A percentile compares a stretch with the other conserved stretches of the same genome.
Evolutionary conservation across 1,140 invertebrate genomes (phyloP).

Genomic region (Papilio polytes): DNA sequence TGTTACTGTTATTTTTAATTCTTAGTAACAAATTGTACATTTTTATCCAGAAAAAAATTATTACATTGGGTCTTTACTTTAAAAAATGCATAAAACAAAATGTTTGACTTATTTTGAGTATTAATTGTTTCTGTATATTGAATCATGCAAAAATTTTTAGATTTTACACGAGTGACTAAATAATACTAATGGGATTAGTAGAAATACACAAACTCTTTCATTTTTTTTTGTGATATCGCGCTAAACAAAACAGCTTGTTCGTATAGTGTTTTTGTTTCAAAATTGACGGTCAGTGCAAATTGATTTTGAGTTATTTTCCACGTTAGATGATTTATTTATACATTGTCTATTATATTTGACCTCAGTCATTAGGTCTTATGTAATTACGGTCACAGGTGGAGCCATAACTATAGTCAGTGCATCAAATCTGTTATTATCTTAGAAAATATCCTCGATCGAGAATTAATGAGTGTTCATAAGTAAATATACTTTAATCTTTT

Average conservation of each 20-base stretch:
- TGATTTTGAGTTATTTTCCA: slow-evolving; percentile 6
- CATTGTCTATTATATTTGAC: not conserved
- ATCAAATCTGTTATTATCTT: not conserved
- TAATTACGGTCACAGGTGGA: slow-evolving; percentile 23
- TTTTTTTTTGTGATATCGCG: not conserved
- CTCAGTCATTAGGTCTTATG: slow-evolving; percentile 23
- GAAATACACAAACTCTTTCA: not conserved
- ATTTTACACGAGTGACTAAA: too few relatives aligned
- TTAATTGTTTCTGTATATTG: too few relatives aligned
- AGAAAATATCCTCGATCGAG: not conserved
- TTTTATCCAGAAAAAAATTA: too few relatives aligned
- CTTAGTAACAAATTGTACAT: too few relatives aligned
- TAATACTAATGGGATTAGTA: too few relatives aligned
- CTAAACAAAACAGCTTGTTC: not conserved
- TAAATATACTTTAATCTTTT: not conserved
- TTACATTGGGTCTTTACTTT: too few relatives aligned
- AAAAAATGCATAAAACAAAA: too few relatives aligned
- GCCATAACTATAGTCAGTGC: not conserved
- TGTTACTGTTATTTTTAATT: not conserved
- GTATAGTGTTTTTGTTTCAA: not conserved
- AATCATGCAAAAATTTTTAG: too few relatives aligned
- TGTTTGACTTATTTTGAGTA: too few relatives aligned
- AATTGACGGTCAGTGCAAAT: not conserved
- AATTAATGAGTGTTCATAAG: not conserved
- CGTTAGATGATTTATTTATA: not conserved